Evolutionary conservation across 2,113 vertebrate genomes (phyloP), one percentile per base, ranked within the genome.

Genomic region (Pterocles orientalis): DNA sequence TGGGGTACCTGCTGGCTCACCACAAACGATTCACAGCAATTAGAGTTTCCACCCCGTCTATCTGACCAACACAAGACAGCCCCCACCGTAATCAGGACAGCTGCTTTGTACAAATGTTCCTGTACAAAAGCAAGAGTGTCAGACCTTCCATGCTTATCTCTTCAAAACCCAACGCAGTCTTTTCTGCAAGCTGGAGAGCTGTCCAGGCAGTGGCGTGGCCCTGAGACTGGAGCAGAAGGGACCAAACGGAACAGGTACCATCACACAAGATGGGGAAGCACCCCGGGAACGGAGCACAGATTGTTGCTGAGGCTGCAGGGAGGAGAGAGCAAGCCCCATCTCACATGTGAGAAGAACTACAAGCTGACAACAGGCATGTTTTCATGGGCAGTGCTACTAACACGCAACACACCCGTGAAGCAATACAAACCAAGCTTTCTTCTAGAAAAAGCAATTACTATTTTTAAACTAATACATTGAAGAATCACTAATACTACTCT

Each of bases 161-260:
- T 43, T 31, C 31, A 75, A 84, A 91, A 34, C 29, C 15, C 9
- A 34, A 26, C 3, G 9, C 54, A 45, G 45, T 12, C 54, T 58
- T 47, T 81, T 8, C 45, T 18, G 31, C 34, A 43, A 65, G 33
- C 19, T 14, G 13, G 54, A 68, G 69, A 39, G 36, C 5, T 9
- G 18, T 10, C 31, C 34, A 14, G n/a, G 7, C 6, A 4, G 34
- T 0, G 61, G 33, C 15, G 13, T 0, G 8, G 34, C 36, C n/a
- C 56, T 2, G 4, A 43, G 65, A 43, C 41, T 19, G 0, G 1
- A 66, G 76, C 31, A 21, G 43, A 80, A 18, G 31, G 48, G 31
- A 43, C 29, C 28, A 50, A 24, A 65, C 6, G 6, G 28, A 82
- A 58, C 13, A 4, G 0, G 10, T 41, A 26, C 16, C 47, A 36